Conservation (phyloP, 2,113 vertebrate species). For the Fulica atra region DNA sequence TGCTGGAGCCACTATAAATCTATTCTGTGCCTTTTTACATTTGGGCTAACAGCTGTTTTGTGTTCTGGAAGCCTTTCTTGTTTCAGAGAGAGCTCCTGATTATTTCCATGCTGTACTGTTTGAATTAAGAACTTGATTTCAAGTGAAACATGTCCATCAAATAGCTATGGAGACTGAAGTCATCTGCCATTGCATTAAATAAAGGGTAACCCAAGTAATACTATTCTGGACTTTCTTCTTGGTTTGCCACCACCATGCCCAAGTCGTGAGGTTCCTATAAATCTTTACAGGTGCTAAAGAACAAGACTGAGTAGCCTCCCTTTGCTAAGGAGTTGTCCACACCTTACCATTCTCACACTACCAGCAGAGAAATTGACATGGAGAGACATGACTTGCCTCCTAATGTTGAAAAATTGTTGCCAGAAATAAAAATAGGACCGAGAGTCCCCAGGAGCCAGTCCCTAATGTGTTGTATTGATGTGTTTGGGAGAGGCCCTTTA, state of each 20-base stretch:
- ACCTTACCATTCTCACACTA: not conserved
- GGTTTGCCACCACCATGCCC: not conserved
- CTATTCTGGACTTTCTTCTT: not conserved
- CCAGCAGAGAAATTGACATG: not conserved
- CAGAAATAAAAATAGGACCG: not conserved
- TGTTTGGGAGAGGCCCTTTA: not conserved
- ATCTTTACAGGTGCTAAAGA: not conserved
- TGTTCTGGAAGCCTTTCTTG: not conserved
- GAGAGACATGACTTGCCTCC: not conserved
- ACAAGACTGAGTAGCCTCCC: not conserved
- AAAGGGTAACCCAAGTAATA: not conserved
- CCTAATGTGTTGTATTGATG: not conserved
- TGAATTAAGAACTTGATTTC: conserved; percentile 22
- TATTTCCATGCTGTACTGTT: not conserved
- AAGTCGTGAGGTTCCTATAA: not conserved
- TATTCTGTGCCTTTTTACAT: not conserved
- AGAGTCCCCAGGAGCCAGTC: not conserved
- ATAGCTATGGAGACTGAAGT: not conserved
- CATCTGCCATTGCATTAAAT: not conserved
- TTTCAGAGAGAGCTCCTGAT: conserved; percentile 19
- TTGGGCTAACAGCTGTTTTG: not conserved
- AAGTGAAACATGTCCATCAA: not conserved
- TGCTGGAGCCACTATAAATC: not conserved
- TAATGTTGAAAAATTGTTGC: not conserved
- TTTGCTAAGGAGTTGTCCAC: not conserved